Conservation (phyloP, 2,797 vertebrate species). For the Aphelocoma californica region DNA sequence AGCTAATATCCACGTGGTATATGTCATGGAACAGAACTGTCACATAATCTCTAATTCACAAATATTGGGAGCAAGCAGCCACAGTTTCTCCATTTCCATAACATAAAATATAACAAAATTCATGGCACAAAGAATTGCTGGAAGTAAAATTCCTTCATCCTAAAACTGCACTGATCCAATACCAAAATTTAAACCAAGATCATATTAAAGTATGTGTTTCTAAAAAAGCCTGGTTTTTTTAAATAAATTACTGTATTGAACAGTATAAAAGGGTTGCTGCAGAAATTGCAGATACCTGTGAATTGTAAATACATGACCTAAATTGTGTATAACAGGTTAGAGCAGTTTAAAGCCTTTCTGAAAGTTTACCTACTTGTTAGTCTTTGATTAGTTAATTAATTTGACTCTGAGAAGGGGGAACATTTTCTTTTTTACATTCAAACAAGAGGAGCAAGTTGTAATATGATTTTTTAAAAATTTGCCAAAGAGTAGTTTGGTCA, state of each 20-base stretch:
- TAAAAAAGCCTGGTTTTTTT: neutral
- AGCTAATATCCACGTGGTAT: neutral
- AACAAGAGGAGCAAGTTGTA: neutral
- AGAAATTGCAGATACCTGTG: neutral
- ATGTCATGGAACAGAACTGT: neutral
- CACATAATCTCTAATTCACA: neutral
- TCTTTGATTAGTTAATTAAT: neutral
- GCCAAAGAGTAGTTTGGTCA: neutral
- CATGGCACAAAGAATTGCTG: neutral
- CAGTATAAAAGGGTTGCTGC: neutral
- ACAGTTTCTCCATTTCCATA: neutral
- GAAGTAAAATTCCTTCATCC: neutral
- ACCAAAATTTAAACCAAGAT: neutral
- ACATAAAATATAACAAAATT: neutral
- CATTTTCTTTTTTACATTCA: neutral
- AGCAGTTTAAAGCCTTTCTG: neutral
- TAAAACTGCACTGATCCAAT: neutral
- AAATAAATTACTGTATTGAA: neutral
- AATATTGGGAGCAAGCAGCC: neutral
- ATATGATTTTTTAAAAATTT: neutral
- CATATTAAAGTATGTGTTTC: neutral
- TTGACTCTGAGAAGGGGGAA: neutral
- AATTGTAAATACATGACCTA: neutral
- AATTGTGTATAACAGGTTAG: neutral
- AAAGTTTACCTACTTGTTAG: neutral